Base-by-base conservation (phyloP, 2,113 vertebrate genomes). In the Carassius gibelio region DNA sequence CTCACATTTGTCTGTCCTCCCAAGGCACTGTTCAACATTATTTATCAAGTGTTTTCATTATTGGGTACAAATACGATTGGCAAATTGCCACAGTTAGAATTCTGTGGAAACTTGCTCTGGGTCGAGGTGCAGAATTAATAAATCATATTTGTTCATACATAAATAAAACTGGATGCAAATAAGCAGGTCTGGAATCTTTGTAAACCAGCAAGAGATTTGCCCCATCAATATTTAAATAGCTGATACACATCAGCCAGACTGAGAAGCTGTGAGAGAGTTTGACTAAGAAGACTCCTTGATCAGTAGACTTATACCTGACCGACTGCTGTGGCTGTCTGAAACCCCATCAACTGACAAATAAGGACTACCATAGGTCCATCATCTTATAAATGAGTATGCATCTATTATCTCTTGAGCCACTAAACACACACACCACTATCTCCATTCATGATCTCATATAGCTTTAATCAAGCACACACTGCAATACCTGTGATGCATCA, bases 111-210 rank as follows among this genome's bases (percentile, higher is more conserved):
- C 86, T 79, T 81, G 88, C 87, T 89, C 83, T 83, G 77, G 85
- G 83, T 87, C 88, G 90, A 90, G 85, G 55, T 23, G 34, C 74
- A 14, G 68, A 64, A 92, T 93, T 89, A 93, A 93, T 94, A 92
- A 93, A 93, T 93, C 85, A 93, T 91, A 91, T 93, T 92, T 92
- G 87, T 92, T 93, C 91, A 93, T 93, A 88, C 84, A 93, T 94
- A 89, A 93, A 89, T 94, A 86, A 94, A 86, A 75, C 90, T 86
- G 82, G 81, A 88, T 88, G 85, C 76, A 89, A 85, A 92, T 87
- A 87, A 90, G 87, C 83, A 8, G 90, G 85, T 83, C 68, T 85
- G 89, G 84, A 89, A 84, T 89, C 84, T 89, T 88, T 87, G 50
- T 66, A 84, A 87, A 62, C 86, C 85, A 78, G 48, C 85, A 88